These are phyloP conservation scores for Parotocinclus haroldoi DNA, from an alignment of 2,797 vertebrate species.

Conservation along the genomic window DNA sequence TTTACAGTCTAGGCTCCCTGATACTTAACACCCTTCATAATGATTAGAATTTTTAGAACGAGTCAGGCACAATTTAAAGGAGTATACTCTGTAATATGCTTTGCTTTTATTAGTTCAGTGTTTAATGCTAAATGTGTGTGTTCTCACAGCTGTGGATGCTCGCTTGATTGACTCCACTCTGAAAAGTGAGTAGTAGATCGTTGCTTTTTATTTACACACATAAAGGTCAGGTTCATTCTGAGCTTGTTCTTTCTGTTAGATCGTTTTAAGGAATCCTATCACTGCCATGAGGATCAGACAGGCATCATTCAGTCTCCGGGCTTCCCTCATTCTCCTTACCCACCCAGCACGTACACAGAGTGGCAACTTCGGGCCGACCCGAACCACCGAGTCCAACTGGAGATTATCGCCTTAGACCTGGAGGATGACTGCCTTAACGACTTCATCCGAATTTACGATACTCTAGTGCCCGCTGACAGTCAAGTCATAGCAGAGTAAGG, in stretches of 20 bases:
- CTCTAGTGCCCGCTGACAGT: slow-evolving; percentile 77
- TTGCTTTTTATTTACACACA: neutral
- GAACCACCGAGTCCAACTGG: slow-evolving; percentile 71
- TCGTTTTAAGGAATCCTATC: slow-evolving; percentile 64
- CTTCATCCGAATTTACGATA: slow-evolving; percentile 84
- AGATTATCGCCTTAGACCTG: slow-evolving; percentile 82
- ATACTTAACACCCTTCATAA: too few relatives aligned
- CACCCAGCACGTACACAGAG: slow-evolving; percentile 69
- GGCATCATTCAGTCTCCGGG: slow-evolving; percentile 77
- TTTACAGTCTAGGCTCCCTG: too few relatives aligned
- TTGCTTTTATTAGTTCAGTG: too few relatives aligned
- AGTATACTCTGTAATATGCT: too few relatives aligned
- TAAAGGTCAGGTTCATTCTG: neutral
- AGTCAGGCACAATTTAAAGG: too few relatives aligned
- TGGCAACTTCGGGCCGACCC: slow-evolving; percentile 82
- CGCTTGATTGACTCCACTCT: slow-evolving; percentile 57
- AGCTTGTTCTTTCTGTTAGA: slow-evolving; percentile 57
- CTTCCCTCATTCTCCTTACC: slow-evolving; percentile 81
- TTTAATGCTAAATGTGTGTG: neutral
- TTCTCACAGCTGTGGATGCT: slow-evolving; percentile 74
- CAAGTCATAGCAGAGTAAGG: slow-evolving; percentile 78
- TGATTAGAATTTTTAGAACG: too few relatives aligned
- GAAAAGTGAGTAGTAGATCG: slow-evolving; percentile 51
- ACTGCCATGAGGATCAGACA: slow-evolving; percentile 48
- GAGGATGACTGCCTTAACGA: slow-evolving; percentile 73